These are phyloP conservation scores for Chironomus riparius DNA, from an alignment of 2,888 invertebrate genomes.

Conservation along the genomic window DNA sequence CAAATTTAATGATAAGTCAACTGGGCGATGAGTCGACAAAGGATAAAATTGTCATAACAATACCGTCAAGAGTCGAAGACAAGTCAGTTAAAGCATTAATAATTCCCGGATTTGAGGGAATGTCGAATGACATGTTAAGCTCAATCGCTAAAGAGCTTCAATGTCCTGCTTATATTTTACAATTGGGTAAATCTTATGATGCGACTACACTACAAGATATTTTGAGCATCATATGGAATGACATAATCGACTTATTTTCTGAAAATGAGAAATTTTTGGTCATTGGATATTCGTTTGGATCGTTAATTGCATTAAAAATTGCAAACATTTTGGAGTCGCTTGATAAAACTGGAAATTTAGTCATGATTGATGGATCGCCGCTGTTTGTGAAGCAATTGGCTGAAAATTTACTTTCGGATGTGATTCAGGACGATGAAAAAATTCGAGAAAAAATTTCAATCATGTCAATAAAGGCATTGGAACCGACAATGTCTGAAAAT, in stretches of 20 bases:
- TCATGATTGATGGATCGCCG: slow-evolving; percentile 76
- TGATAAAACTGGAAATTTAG: slow-evolving; percentile 53
- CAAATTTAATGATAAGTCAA: slow-evolving; percentile 44
- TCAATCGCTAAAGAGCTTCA: slow-evolving; percentile 34
- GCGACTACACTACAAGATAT: slow-evolving; percentile 34
- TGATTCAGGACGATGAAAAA: slow-evolving; percentile 34
- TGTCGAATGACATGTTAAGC: slow-evolving; percentile 43
- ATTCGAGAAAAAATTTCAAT: slow-evolving; percentile 31
- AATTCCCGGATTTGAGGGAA: slow-evolving; percentile 61
- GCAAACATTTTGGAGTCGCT: slow-evolving; percentile 59
- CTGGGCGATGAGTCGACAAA: slow-evolving; percentile 46
- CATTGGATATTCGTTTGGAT: slow-evolving; percentile 87
- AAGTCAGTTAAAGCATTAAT: slow-evolving; percentile 41
- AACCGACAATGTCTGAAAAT: background rate
- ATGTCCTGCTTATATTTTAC: slow-evolving; percentile 35
- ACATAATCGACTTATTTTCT: slow-evolving; percentile 46
- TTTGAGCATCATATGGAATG: slow-evolving; percentile 37
- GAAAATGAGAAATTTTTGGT: slow-evolving; percentile 56
- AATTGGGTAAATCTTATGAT: slow-evolving; percentile 35
- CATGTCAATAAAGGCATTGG: background rate
- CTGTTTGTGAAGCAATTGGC: slow-evolving; percentile 51
- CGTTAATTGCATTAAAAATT: slow-evolving; percentile 66
- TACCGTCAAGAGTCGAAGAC: slow-evolving; percentile 33
- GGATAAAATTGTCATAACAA: slow-evolving; percentile 46
- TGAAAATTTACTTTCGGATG: slow-evolving; percentile 33